Evolutionary conservation across 2,113 vertebrate species (phyloP).

Genomic region (Columba janthina): DNA sequence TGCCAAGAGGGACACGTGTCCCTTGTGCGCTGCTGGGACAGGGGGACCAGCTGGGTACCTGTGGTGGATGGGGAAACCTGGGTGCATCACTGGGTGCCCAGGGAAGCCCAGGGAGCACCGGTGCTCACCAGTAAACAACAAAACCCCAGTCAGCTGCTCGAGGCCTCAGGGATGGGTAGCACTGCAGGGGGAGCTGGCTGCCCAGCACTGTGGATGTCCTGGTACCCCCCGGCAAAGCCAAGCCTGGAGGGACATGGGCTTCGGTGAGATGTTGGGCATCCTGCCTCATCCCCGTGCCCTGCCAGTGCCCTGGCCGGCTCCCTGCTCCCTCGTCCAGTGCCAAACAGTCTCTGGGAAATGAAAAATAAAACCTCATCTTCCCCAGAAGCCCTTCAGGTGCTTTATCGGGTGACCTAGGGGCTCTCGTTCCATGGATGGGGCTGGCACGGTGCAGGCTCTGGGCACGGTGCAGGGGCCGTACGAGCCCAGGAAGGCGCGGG

Average conservation of each 20-base stretch:
- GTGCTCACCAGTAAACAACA: neutral
- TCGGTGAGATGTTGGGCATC: neutral
- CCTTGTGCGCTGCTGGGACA: neutral
- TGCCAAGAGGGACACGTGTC: fast-evolving
- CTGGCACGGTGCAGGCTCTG: too few relatives aligned
- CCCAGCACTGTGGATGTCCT: neutral
- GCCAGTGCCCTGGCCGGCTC: fast-evolving
- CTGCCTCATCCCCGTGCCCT: neutral
- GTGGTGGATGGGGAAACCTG: fast-evolving
- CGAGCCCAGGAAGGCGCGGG: neutral
- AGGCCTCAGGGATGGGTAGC: neutral
- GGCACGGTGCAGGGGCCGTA: fast-evolving
- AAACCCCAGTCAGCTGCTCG: neutral
- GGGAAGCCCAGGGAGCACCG: fast-evolving
- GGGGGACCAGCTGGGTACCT: fast-evolving
- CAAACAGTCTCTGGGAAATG: neutral
- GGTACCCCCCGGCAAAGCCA: fast-evolving
- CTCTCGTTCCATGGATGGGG: too few relatives aligned
- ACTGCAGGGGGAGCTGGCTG: fast-evolving
- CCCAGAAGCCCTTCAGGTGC: neutral
- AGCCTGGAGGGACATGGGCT: fast-evolving
- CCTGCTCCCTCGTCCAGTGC: neutral
- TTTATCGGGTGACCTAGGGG: neutral
- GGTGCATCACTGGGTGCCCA: fast-evolving
- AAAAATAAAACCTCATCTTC: conserved; percentile 19